Base-by-base conservation (phyloP, 2,113 vertebrate genomes). In the Malurus alboscapulatus region DNA sequence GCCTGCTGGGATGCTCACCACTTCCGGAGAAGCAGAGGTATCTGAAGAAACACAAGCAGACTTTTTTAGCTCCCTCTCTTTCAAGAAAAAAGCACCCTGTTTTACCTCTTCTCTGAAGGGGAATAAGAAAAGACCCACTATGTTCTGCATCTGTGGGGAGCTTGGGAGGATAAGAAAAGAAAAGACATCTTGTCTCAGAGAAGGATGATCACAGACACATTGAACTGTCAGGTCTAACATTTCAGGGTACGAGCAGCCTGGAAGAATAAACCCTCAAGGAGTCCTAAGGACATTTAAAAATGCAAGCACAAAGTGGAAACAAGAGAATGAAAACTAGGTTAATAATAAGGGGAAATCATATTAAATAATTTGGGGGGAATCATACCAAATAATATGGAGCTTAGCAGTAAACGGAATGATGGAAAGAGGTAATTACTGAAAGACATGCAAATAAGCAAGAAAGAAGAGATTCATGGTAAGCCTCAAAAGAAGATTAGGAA, bases 401-500 rank as follows among this genome's bases (percentile, higher is more conserved):
- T 88, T 57, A 48, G 40, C 19, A 65, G 50, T 18, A n/a, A 78
- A 54, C 32, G 62, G 54, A 51, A 34, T 71, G 18, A 50, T 71
- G 19, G n/a, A 53, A 48, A 81, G 20, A 65, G 15, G 29, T 24
- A 79, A 57, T 75, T 61, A 68, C 54, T 57, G 40, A 75, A 82
- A 93, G 50, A 50, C 12, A 26, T 20, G 50, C 45, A 87, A 79
- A 73, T 65, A 87, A 89, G 14, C 12, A 72, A 51, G 40, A 68
- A 81, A 68, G 10, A 57, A 69, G 58, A 72, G 26, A 45, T 50
- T 79, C 7, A 30, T 17, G 4, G 32, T 47, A 75, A 66, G 51
- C 18, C 48, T 90, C 90, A 81, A 87, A 90, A 78, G 72, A 83
- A 86, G 30, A 84, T 48, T 45, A 81, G 32, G 24, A 84, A 61